Evolutionary conservation across 1,140 invertebrate species (phyloP), one percentile per base, ranked within the genome.

Genomic region (Euglossa dilemma): DNA sequence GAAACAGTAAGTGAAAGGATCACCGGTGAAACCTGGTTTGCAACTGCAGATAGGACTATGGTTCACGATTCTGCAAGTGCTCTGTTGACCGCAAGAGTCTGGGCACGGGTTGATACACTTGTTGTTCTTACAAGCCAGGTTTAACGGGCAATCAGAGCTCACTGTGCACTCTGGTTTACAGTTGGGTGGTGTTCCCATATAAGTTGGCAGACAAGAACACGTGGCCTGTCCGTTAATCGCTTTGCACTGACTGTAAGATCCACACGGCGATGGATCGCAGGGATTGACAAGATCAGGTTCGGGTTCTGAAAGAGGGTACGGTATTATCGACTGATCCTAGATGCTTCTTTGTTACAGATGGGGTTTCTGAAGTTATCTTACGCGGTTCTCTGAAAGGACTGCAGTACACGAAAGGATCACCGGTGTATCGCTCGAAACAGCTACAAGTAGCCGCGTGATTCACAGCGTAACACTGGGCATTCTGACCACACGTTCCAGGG

Each of bases 241-340:
- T 81, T 94, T 92, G 91, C 97, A 97, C 85, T 95, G 89, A 85
- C 96, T 95, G 91, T 97, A 96, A 11, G 96, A 94, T 76, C 97
- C 97, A 91, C 97, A 97, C n/a, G 96, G 96, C 28, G 95, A 95
- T 77, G 96, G 96, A 89, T 95, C 93, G 86, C 97, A 97, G 45
- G 96, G 96, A 87, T 97, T 94, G n/a, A 57, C 66, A 16, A 90
- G 81, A 43, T 71, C 61, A 50, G 85, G 20, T 52, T 57, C 36
- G 85, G 63, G 80, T 36, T 85, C 71, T 63, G 54, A 6, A 75
- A 63, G 50, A 36, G 72, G 23, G 6, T 79, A 16, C n/a, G 43
- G 56, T 36, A 11, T 67, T 25, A 23, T 54, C 8, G 54, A 4
- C 63, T 63, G 16, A 18, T 67, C 16, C 8, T 9, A n/a, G 76